Evolutionary conservation across 1,140 invertebrate species (phyloP).

Genomic region (Araneus ventricosus): DNA sequence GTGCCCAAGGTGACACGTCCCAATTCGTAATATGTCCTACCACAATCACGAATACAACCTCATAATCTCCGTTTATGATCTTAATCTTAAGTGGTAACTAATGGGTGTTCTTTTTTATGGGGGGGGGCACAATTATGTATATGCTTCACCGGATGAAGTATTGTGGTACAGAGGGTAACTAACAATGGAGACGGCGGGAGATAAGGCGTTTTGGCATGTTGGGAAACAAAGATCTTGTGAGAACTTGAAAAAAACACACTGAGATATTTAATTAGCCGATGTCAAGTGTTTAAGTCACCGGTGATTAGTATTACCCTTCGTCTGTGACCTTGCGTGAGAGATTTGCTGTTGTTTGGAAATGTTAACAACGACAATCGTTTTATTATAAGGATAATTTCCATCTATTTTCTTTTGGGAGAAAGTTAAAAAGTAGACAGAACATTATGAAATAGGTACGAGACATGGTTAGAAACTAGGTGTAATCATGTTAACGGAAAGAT

Average conservation of each 20-base stretch:
- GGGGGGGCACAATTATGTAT: not conserved
- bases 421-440: too few relatives aligned
- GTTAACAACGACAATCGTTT: not conserved
- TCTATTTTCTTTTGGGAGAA: too few relatives aligned
- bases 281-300: not conserved
- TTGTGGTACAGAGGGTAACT: not conserved
- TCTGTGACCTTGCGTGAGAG: not conserved
- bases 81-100: conserved; percentile 39
- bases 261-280: not conserved
- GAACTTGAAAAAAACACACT: not conserved
- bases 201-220: not conserved
- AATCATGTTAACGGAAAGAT: too few relatives aligned
- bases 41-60: not conserved
- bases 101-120: conserved; percentile 29
- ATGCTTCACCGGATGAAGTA: not conserved
- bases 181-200: conserved; percentile 17
- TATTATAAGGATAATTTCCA: not conserved
- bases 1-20: conserved; percentile 57
- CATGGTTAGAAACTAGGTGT: too few relatives aligned
- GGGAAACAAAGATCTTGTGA: conserved; percentile 10
- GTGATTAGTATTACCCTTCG: conserved; percentile 13
- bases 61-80: conserved; percentile 45
- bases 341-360: conserved; percentile 5
- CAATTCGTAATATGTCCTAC: conserved; percentile 49
- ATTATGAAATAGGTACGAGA: too few relatives aligned